phyloP scores from a whole-genome alignment of 2,888 invertebrate genomes.

The Meta bourneti region DNA sequence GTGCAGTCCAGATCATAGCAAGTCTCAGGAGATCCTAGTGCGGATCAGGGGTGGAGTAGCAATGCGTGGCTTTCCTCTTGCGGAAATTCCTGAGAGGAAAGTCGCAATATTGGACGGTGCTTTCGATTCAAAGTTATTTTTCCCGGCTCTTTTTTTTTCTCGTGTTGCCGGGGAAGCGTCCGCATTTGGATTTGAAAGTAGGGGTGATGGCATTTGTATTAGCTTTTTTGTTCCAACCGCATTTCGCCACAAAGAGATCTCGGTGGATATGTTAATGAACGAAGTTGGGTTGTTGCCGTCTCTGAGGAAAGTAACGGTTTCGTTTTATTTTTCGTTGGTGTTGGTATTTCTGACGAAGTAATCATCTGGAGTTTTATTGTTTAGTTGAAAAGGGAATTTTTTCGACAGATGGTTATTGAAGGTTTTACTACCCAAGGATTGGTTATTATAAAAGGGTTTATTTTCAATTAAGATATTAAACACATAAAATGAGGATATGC shows the following conservation, averaged over 20 bases:
- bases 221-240: neutral
- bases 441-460: too few relatives aligned
- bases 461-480: too few relatives aligned
- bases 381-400: neutral
- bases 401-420: neutral
- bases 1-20: constrained; percentile 11
- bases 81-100: neutral
- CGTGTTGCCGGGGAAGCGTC: neutral
- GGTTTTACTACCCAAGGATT: too few relatives aligned
- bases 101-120: constrained; percentile 18
- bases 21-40: constrained; percentile 8
- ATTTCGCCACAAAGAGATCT: neutral
- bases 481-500: too few relatives aligned
- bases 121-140: constrained; percentile 28
- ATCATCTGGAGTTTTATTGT: neutral
- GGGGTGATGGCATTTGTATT: neutral
- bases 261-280: neutral
- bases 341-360: neutral
- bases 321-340: neutral
- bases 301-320: neutral
- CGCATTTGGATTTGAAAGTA: constrained; percentile 2
- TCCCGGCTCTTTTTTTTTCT: neutral
- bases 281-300: neutral
- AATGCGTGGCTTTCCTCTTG: constrained; percentile 32
- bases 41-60: constrained; percentile 30